Evolutionary conservation across 2,797 vertebrate genomes (phyloP).

Genomic region (Lithobates pipiens): DNA sequence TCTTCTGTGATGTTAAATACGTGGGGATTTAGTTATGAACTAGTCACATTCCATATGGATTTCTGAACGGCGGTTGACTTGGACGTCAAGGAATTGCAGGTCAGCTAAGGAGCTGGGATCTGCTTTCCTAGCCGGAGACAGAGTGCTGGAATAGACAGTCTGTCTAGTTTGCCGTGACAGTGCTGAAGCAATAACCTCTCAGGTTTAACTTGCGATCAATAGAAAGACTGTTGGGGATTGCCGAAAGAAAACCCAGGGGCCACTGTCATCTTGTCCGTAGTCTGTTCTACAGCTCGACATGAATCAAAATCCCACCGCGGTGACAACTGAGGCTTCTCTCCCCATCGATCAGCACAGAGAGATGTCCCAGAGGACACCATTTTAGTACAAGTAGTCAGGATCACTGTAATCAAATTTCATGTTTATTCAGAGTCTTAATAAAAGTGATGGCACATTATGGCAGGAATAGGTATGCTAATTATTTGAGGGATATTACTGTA

Average conservation of each 20-base stretch:
- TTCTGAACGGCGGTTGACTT: constrained; percentile 54
- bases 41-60: constrained; percentile 32
- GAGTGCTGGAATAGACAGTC: constrained; percentile 59
- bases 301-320: constrained; percentile 68
- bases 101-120: constrained; percentile 30
- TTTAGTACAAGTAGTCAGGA: constrained; percentile 67
- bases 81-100: constrained; percentile 52
- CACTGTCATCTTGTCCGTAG: constrained; percentile 69
- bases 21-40: constrained; percentile 48
- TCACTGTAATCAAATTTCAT: constrained; percentile 64
- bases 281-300: constrained; percentile 67
- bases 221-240: constrained; percentile 64
- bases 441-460: constrained; percentile 44
- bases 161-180: constrained; percentile 61
- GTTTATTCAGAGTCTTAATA: constrained; percentile 65
- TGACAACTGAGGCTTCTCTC: constrained; percentile 72
- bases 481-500: not conserved
- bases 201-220: constrained; percentile 72
- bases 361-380: constrained; percentile 64
- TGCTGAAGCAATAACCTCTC: constrained; percentile 58
- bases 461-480: not conserved
- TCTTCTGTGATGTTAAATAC: constrained; percentile 41
- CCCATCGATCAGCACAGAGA: constrained; percentile 67
- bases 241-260: constrained; percentile 59
- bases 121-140: constrained; percentile 57